Percentiles rank a stretch among this genome's conserved stretches.
These are phyloP conservation scores for Nylanderia fulva DNA, from an alignment of 1,140 invertebrate genomes.

Conservation along the genomic window DNA sequence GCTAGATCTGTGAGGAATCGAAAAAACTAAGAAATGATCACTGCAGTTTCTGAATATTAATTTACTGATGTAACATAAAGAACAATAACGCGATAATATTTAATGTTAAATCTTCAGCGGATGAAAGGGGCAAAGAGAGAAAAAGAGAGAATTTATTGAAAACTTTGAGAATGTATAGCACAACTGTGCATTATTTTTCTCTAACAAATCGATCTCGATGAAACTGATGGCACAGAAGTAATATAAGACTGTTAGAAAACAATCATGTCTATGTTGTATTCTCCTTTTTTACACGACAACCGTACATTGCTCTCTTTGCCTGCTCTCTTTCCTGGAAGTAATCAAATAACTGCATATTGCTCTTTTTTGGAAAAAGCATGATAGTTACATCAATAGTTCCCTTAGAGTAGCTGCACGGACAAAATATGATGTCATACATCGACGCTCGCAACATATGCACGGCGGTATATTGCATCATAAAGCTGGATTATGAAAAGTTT, in stretches of 20 bases:
- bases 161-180: neutral
- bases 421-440: slow-evolving; percentile 16
- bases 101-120: neutral
- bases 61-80: neutral
- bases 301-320: neutral
- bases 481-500: slow-evolving; percentile 48
- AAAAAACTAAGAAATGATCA: too few species aligned
- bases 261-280: too few species aligned
- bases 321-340: neutral
- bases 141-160: too few species aligned
- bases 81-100: neutral
- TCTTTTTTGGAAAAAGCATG: neutral
- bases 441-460: neutral
- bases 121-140: neutral
- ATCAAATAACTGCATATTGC: slow-evolving; percentile 20
- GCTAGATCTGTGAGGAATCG: too few species aligned
- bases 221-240: too few species aligned
- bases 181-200: neutral
- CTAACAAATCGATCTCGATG: too few species aligned
- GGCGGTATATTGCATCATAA: slow-evolving; percentile 31
- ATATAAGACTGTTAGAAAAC: too few species aligned
- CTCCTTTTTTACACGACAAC: neutral
- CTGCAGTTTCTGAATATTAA: too few species aligned
- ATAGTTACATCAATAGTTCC: neutral
- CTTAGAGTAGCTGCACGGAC: neutral